These are phyloP conservation scores for Slavum lentiscoides DNA, from an alignment of 2,888 invertebrate species.

Conservation along the genomic window DNA sequence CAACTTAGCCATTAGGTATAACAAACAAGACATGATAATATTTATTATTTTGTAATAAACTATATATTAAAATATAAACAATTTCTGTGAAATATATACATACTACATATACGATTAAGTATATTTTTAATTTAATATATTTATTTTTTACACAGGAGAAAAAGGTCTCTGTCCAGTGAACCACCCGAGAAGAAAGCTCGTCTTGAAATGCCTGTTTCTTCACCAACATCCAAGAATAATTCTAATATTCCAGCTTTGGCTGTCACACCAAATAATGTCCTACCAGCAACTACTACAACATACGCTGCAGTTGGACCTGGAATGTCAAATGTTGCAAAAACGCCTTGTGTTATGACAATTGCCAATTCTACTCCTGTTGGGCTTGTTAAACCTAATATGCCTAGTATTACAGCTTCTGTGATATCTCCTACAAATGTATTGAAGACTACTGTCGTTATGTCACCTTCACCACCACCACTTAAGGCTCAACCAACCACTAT, in stretches of 20 bases:
- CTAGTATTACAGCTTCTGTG: slow-evolving; percentile 50
- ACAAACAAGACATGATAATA: no score
- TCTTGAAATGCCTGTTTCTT: slow-evolving; percentile 13
- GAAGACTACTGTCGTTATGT: slow-evolving; percentile 45
- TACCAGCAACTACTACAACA: slow-evolving; percentile 47
- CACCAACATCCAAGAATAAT: slow-evolving; percentile 21
- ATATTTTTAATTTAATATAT: background rate
- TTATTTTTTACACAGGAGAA: background rate
- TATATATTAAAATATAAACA: no score
- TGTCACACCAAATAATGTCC: slow-evolving; percentile 49
- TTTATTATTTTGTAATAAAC: no score
- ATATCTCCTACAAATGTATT: slow-evolving; percentile 45
- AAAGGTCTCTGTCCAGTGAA: slow-evolving; percentile 23
- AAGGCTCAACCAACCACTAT: slow-evolving; percentile 24
- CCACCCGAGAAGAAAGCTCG: slow-evolving; percentile 51
- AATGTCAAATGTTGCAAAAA: slow-evolving; percentile 51
- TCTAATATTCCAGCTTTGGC: slow-evolving; percentile 49
- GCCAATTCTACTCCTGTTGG: slow-evolving; percentile 47
- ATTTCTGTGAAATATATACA: no score
- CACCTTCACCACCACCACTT: slow-evolving; percentile 40
- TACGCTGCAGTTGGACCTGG: slow-evolving; percentile 46
- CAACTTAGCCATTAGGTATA: no score
- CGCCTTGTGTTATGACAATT: slow-evolving; percentile 50
- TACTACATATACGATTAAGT: no score
- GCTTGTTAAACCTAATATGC: slow-evolving; percentile 51